A percentile compares a stretch with the other conserved stretches of the same genome.
phyloP scores from a whole-genome alignment of 1,140 invertebrate genomes.

The Branchinecta lynchi region DNA sequence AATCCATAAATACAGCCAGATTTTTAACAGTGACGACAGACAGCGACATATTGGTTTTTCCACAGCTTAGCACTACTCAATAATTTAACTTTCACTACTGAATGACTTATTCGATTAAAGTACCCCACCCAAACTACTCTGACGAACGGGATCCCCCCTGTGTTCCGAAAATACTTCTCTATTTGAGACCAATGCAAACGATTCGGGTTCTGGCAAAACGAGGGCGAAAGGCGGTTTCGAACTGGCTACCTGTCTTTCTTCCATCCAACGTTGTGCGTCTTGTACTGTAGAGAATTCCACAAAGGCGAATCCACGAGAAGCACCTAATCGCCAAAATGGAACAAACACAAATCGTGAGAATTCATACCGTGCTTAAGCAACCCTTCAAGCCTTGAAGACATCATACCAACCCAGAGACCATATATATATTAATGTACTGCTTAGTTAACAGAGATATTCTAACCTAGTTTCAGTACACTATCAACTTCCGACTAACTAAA shows the following conservation, averaged over 20 bases:
- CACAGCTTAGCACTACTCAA: too few species aligned
- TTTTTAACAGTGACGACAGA: too few species aligned
- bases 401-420: neutral
- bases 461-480: neutral
- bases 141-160: neutral
- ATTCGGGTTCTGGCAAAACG: neutral
- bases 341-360: constrained; percentile 20
- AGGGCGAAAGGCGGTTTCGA: neutral
- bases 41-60: too few species aligned
- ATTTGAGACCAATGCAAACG: neutral
- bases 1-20: too few species aligned
- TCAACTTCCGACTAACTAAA: neutral
- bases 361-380: neutral
- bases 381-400: neutral
- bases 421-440: neutral
- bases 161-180: neutral
- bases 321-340: constrained; percentile 41
- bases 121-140: neutral
- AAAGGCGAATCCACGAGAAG: constrained; percentile 81
- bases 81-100: too few species aligned
- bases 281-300: constrained; percentile 80
- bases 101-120: neutral
- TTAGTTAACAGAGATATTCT: neutral
- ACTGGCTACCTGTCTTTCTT: constrained; percentile 67
- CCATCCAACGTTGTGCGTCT: constrained; percentile 82